Conservation (phyloP, 2,797 vertebrate species). For the Syngnathus rostellatus region DNA sequence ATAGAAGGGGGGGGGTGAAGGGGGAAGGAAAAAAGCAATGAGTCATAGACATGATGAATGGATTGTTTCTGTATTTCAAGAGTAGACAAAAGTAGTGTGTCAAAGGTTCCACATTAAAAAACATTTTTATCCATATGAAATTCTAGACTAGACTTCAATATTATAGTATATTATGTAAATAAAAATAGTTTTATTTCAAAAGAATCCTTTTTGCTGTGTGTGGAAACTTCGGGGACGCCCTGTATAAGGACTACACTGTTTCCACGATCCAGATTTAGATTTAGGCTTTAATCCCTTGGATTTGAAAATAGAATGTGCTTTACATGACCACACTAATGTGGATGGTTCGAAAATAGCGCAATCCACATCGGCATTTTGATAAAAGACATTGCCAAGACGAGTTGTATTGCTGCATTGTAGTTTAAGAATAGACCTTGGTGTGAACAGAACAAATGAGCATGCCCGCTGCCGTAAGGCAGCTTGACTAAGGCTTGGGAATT, state of each 20-base stretch:
- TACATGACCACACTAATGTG: background rate
- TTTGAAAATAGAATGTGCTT: slow-evolving; percentile 1
- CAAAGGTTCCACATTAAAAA: too few relatives aligned
- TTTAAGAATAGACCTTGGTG: background rate
- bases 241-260: background rate
- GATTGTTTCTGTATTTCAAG: slow-evolving; percentile 4
- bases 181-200: background rate
- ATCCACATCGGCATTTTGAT: background rate
- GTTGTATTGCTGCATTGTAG: background rate
- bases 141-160: too few relatives aligned
- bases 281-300: slow-evolving; percentile 4
- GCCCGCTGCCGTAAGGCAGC: background rate
- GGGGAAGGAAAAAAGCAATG: background rate
- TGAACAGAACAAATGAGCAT: background rate
- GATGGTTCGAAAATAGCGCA: background rate
- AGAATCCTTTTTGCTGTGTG: too few relatives aligned
- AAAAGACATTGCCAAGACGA: background rate
- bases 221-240: background rate
- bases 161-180: too few relatives aligned
- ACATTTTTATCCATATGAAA: too few relatives aligned
- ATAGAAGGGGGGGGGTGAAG: background rate
- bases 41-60: slow-evolving; percentile 5
- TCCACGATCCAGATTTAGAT: background rate
- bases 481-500: slow-evolving; percentile 8
- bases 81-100: background rate